Evolutionary conservation across 2,888 invertebrate species (phyloP).

Genomic region (Ennomos erosarius): DNA sequence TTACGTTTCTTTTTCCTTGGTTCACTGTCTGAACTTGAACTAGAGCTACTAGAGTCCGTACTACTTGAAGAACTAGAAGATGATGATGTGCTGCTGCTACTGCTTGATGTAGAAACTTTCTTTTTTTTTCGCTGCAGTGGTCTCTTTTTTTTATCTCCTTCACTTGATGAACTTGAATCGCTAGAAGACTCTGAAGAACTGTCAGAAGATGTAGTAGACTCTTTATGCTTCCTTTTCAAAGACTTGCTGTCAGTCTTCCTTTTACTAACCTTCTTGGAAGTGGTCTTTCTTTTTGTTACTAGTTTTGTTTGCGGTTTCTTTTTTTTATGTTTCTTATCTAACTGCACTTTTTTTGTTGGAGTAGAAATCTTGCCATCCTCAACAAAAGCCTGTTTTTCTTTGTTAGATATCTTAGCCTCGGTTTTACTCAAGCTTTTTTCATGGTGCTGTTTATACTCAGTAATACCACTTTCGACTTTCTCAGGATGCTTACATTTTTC

Average conservation of each 20-base stretch:
- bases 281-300: conserved; percentile 7
- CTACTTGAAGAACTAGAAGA: conserved; percentile 63
- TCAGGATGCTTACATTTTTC: background rate
- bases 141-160: conserved; percentile 62
- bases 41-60: conserved; percentile 62
- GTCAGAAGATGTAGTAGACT: conserved; percentile 70
- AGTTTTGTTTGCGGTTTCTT: conserved; percentile 8
- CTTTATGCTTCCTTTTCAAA: conserved; percentile 61
- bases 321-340: conserved; percentile 15
- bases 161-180: conserved; percentile 71
- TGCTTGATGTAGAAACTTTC: conserved; percentile 67
- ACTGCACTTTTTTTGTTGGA: conserved; percentile 2
- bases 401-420: conserved; percentile 13
- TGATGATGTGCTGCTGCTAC: conserved; percentile 54
- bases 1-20: conserved; percentile 57
- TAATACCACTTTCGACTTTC: background rate
- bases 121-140: conserved; percentile 55
- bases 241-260: conserved; percentile 34
- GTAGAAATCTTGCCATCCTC: conserved; percentile 9
- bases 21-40: conserved; percentile 70
- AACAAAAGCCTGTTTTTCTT: conserved; percentile 6
- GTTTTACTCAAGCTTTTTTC: conserved; percentile 44
- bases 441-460: conserved; percentile 32
- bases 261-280: conserved; percentile 22
- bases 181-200: conserved; percentile 68